phyloP scores from a whole-genome alignment of 2,113 vertebrate genomes.

The Crotalus viridis region DNA sequence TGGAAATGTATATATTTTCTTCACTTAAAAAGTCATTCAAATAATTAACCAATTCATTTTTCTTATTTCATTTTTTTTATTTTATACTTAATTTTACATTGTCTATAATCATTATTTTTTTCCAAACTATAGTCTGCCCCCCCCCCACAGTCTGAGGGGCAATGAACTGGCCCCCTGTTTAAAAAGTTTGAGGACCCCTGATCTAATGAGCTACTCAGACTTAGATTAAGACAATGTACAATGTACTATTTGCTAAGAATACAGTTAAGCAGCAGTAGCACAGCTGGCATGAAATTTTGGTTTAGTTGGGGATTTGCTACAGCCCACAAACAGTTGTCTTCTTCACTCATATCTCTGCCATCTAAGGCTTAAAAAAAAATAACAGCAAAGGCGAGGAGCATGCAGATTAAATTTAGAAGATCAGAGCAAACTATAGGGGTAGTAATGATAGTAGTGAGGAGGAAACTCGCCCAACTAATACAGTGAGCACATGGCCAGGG shows the following conservation, averaged over 20 bases:
- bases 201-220: not conserved
- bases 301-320: not conserved
- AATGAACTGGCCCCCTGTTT: no score
- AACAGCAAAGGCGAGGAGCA: not conserved
- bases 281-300: not conserved
- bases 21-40: no score
- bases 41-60: no score
- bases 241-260: not conserved
- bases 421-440: not conserved
- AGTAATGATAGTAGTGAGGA: not conserved
- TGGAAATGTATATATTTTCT: no score
- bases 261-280: not conserved
- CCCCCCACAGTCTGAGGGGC: no score
- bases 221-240: not conserved
- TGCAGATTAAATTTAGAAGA: not conserved
- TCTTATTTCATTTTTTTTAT: no score
- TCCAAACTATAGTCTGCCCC: no score
- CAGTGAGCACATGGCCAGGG: not conserved
- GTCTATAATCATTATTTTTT: no score
- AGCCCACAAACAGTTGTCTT: not conserved
- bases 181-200: no score
- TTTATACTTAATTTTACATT: no score
- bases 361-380: not conserved
- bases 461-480: not conserved
- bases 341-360: not conserved